These are phyloP conservation scores for Drosophila kurseongensis DNA, from an alignment of 1,140 invertebrate species.

Conservation along the genomic window DNA sequence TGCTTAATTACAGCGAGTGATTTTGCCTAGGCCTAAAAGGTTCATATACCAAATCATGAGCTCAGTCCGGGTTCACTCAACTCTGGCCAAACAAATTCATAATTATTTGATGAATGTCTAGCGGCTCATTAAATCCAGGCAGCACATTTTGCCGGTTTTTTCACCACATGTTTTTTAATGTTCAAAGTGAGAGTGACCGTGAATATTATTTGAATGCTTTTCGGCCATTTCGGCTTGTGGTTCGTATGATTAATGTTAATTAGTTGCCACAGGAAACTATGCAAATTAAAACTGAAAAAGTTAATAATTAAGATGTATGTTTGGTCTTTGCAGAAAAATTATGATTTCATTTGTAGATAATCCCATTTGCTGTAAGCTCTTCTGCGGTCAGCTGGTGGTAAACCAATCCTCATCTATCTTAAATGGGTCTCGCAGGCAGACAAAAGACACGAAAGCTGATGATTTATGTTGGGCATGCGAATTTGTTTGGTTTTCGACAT, in stretches of 20 bases:
- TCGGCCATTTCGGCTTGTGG: conserved; percentile 51
- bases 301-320: conserved; percentile 67
- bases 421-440: conserved; percentile 35
- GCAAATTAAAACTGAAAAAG: conserved; percentile 30
- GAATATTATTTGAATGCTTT: conserved; percentile 44
- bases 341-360: conserved; percentile 57
- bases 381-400: conserved; percentile 29
- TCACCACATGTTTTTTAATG: conserved; percentile 25
- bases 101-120: conserved; percentile 71
- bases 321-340: conserved; percentile 44
- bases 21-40: conserved; percentile 32
- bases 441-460: conserved; percentile 38
- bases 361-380: conserved; percentile 43
- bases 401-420: conserved; percentile 14
- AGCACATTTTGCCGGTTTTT: conserved; percentile 43
- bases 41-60: conserved; percentile 14
- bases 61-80: conserved; percentile 66
- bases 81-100: conserved; percentile 40
- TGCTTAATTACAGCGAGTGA: conserved; percentile 66
- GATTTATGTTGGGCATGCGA: conserved; percentile 42
- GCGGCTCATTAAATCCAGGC: conserved; percentile 72
- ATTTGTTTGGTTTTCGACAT: conserved; percentile 20
- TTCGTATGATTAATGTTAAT: conserved; percentile 72
- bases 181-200: conserved; percentile 75
- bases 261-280: conserved; percentile 36